Evolutionary conservation across 1,140 invertebrate genomes (phyloP), one percentile per base, ranked within the genome.

Genomic region (Temnothorax longispinosus): DNA sequence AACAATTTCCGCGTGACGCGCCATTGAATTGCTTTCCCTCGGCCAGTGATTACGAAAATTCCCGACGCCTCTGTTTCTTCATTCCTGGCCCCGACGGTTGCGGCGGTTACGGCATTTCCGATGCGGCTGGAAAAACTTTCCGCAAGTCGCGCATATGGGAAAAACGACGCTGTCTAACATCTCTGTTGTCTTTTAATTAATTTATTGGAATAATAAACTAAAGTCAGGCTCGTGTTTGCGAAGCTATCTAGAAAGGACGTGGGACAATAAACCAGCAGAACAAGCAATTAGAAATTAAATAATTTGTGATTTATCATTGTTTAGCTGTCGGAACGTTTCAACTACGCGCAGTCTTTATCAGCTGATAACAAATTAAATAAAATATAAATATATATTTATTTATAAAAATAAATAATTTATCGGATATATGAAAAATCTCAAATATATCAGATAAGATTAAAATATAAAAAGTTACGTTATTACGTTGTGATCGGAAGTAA

Each of bases 1-100:
- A 92, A 92, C 92, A 92, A 94, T 93, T 93, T 92, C 85, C 87
- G 87, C 87, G 87, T 91, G 88, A 90, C 90, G 90, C 90, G 86
- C 90, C 85, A 91, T 91, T 91, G 89, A 91, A 91, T 91, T 91
- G 90, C 87, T 88, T 88, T 85, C 89, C 80, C 80, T 84, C 87
- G 87, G 58, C 84, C 87, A 85, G 86, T 90, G 82, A 91, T 91
- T 90, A 88, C 80, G 84, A 89, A 91, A 91, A 91, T 91, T 88
- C 75, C 75, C 69, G 80, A 54, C 69, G 41, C 76, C 82, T 89
- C 87, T 88, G 76, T 87, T 86, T 91, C 88, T 78, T 85, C 86
- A n/a, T 60, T 56, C 62, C 76, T 65, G 56, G n/a, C 75, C 15
- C 54, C 15, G 15, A 6, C 52, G 64, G 35, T 54, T 32, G 65